Evolutionary conservation across 30 jellyfish, hydroid and myxozoan species (phyloP).

Genomic region (Rhopilema esculentum): DNA sequence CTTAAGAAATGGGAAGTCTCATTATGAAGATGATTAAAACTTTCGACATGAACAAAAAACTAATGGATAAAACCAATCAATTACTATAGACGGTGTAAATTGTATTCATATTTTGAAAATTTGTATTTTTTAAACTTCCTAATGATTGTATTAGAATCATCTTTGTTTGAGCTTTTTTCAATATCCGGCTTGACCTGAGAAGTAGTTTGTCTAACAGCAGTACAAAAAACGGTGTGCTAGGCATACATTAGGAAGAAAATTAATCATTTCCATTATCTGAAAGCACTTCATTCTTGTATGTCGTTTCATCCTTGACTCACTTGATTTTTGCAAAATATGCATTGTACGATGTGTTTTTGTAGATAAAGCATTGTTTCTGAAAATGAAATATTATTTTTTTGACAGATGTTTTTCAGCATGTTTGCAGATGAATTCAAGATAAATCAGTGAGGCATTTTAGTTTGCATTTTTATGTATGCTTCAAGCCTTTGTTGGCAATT

Average conservation of each 20-base stretch:
- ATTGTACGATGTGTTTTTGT: not conserved
- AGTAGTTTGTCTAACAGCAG: not conserved
- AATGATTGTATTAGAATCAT: not conserved
- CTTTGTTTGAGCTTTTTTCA: not conserved
- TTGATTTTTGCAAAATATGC: not conserved
- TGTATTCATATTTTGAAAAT: not conserved
- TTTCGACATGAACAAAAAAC: no score
- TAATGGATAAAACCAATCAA: no score
- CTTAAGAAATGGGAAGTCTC: not conserved
- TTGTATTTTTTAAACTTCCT: no score
- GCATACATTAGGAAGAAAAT: not conserved
- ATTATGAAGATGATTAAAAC: no score
- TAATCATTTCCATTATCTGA: not conserved
- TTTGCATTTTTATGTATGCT: not conserved
- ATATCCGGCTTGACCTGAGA: not conserved
- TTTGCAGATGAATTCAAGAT: constrained; percentile 42
- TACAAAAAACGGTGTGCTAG: not conserved
- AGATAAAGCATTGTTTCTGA: not conserved
- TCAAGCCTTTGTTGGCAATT: not conserved
- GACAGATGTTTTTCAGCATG: constrained; percentile 58
- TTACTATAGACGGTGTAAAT: no score
- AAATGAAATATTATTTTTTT: not conserved
- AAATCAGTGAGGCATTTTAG: constrained; percentile 5
- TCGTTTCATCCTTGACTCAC: not conserved
- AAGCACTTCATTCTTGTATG: not conserved